Base-by-base conservation (phyloP, 2,797 vertebrate species). In the Crocidura indochinensis region DNA sequence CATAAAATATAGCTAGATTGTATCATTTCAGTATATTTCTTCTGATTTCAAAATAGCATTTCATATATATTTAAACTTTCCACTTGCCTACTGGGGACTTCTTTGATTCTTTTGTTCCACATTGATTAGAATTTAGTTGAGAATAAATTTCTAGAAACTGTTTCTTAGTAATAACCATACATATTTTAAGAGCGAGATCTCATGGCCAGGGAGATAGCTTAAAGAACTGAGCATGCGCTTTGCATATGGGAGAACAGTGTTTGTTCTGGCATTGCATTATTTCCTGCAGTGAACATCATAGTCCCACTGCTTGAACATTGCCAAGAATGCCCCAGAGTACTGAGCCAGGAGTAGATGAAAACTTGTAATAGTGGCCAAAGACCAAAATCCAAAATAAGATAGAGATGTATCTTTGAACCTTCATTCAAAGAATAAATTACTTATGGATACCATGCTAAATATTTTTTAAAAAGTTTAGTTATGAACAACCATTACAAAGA, bases 391-490 rank as follows among this genome's bases (percentile, higher is more conserved):
- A 38, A 38, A 38, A 38, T 2, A 38, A 38, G 38, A 38, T 38
- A 38, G 38, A 38, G 38, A 38, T 76, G 9, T 0, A 81, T 83
- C 3, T 5, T 24, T 38, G 31, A 75, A 85, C 7, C 3, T 24
- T 72, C 76, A 20, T 90, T 91, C 72, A 74, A 89, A 29, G 51
- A 84, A 91, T 17, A 53, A 87, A 83, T 87, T 29, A 88, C 19
- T 47, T 65, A 85, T 83, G 14, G 76, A 81, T 38, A 14, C 53
- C 0, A 29, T 38, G 14, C 68, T 91, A 46, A 78, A 24, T 62
- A 4, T 76, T 76, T 84, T 29, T 88, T 82, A 73, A 44, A 49
- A 53, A 4, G 24, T 85, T 93, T 8, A 81, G 2, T 71, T 79
- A 3, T 90, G 27, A 83, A 83, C 85, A 19, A 20, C 72, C 31